Evolutionary conservation across 2,113 vertebrate species (phyloP).

Genomic region (Labrus mixtus): DNA sequence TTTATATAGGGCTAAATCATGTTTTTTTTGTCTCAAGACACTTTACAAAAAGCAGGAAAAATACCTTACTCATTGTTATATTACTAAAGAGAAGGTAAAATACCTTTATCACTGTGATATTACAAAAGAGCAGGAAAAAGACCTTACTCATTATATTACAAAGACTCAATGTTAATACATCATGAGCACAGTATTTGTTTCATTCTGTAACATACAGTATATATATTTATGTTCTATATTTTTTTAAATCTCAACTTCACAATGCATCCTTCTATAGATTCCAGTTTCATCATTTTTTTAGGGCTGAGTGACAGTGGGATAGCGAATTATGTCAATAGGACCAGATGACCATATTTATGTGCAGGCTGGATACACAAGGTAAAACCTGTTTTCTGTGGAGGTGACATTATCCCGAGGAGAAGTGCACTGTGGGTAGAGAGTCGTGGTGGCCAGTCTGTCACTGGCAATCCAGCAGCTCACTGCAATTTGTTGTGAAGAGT

Average conservation of each 20-base stretch:
- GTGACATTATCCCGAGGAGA: constrained; percentile 30
- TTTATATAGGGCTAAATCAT: no score
- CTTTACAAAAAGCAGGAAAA: no score
- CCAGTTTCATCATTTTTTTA: neutral
- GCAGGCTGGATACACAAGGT: neutral
- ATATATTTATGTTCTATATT: neutral
- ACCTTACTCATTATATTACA: no score
- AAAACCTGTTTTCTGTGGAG: constrained; percentile 1
- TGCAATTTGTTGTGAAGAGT: constrained; percentile 5
- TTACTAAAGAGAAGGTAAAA: no score
- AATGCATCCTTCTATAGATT: no score
- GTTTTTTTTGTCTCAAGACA: no score
- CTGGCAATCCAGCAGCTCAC: constrained; percentile 10
- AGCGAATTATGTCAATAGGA: neutral
- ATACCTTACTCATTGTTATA: no score
- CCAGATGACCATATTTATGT: neutral
- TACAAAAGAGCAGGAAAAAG: no score
- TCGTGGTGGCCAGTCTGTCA: constrained; percentile 7
- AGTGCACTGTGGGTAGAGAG: constrained; percentile 2
- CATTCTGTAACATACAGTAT: no score
- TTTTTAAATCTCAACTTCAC: neutral
- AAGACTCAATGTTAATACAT: no score
- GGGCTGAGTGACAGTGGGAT: neutral
- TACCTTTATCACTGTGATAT: no score
- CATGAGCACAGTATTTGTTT: no score